phyloP scores from a whole-genome alignment of 2,797 vertebrate genomes.

The Mormyrops attenuatus region DNA sequence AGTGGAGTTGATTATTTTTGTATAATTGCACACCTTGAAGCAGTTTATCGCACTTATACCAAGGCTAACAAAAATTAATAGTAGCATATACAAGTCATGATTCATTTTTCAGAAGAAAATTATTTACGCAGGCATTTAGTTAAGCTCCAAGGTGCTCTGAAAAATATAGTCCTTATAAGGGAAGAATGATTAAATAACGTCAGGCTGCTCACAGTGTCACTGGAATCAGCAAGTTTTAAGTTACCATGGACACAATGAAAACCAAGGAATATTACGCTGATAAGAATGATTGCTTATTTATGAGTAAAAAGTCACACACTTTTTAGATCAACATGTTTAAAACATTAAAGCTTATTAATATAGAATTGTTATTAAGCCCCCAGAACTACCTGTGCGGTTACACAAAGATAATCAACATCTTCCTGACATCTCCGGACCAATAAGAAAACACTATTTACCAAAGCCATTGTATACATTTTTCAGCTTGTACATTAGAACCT shows the following conservation, averaged over 20 bases:
- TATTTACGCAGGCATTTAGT: not conserved
- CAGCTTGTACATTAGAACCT: not conserved
- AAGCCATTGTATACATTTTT: not conserved
- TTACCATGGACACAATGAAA: not conserved
- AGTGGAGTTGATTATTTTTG: not conserved
- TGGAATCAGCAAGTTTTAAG: not conserved
- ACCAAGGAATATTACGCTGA: not conserved
- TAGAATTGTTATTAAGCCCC: not conserved
- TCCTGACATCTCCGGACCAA: not conserved
- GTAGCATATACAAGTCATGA: not conserved
- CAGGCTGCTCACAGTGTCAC: not conserved
- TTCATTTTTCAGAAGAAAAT: not conserved
- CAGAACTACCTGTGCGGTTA: not conserved
- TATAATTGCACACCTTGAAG: not conserved
- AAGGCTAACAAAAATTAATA: not conserved
- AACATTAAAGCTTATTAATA: not conserved
- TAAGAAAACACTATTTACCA: not conserved
- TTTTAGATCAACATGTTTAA: not conserved
- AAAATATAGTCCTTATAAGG: not conserved
- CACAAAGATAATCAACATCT: not conserved
- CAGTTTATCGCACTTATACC: not conserved
- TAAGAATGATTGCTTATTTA: not conserved
- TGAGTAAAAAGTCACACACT: not conserved
- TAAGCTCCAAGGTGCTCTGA: not conserved
- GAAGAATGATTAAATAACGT: not conserved